Percentiles rank a stretch among this genome's conserved stretches.
These are phyloP conservation scores for Conus betulinus DNA, from an alignment of 1,140 invertebrate genomes.

Conservation along the genomic window DNA sequence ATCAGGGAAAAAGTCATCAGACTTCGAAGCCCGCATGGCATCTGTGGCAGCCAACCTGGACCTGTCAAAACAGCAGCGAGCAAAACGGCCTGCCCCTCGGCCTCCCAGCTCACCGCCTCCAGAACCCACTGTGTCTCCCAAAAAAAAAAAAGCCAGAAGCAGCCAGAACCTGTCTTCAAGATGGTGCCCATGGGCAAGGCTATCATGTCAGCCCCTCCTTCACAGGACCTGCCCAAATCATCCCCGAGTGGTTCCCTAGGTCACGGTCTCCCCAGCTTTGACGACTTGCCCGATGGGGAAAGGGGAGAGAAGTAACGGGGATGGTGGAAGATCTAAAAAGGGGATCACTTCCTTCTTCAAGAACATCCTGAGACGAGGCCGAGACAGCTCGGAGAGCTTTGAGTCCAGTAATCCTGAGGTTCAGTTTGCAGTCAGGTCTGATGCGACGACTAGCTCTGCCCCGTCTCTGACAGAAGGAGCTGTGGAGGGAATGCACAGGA, in stretches of 20 bases:
- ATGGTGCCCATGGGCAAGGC: conserved; percentile 65
- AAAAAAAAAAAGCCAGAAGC: conserved; percentile 42
- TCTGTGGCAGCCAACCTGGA: conserved; percentile 62
- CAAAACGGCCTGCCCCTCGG: conserved; percentile 62
- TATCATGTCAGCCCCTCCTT: conserved; percentile 49
- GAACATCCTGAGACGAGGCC: conserved; percentile 61
- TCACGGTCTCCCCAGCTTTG: conserved; percentile 27
- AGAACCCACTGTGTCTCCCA: conserved; percentile 45
- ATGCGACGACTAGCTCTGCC: conserved; percentile 10
- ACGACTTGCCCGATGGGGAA: conserved; percentile 26
- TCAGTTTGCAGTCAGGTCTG: conserved; percentile 35
- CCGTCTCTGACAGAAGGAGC: background rate
- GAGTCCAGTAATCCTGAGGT: conserved; percentile 55
- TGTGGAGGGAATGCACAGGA: background rate
- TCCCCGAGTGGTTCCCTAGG: background rate
- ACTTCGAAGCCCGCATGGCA: conserved; percentile 66
- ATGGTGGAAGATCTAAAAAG: conserved; percentile 43
- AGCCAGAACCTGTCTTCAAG: conserved; percentile 63
- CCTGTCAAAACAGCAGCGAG: conserved; percentile 56
- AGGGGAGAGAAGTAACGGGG: background rate
- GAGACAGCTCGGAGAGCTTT: conserved; percentile 54
- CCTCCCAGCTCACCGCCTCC: conserved; percentile 65
- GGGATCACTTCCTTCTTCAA: conserved; percentile 67
- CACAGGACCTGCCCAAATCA: conserved; percentile 22
- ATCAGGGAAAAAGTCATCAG: conserved; percentile 48